These are phyloP conservation scores for Lepidotrigona ventralis DNA, from an alignment of 1,140 invertebrate species.

Conservation along the genomic window DNA sequence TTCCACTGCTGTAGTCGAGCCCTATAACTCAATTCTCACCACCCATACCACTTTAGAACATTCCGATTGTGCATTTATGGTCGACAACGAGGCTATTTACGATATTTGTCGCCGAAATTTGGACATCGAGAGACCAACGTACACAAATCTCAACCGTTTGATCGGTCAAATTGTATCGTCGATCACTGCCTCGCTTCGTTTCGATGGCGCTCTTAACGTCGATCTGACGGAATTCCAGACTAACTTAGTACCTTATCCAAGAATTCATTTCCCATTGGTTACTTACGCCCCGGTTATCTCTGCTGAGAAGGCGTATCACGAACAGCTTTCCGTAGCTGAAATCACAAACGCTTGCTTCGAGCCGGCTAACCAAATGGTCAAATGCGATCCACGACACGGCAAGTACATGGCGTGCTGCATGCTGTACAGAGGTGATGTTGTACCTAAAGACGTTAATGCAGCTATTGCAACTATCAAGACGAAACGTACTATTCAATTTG, in stretches of 20 bases:
- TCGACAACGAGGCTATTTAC: conserved; percentile 88
- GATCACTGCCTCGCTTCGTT: conserved; percentile 73
- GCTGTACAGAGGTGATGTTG: conserved; percentile 84
- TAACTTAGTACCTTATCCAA: conserved; percentile 71
- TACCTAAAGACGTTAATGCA: conserved; percentile 85
- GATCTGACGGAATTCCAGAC: conserved; percentile 57
- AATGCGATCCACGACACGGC: conserved; percentile 79
- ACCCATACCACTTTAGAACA: conserved; percentile 86
- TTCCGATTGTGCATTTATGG: conserved; percentile 85
- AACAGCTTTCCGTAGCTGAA: conserved; percentile 54
- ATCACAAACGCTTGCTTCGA: conserved; percentile 85
- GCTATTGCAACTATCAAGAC: conserved; percentile 56
- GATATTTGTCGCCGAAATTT: conserved; percentile 91
- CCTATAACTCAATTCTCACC: conserved; percentile 55
- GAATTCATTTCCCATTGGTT: conserved; percentile 61
- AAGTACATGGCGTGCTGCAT: conserved; percentile 84
- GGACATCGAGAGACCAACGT: conserved; percentile 83
- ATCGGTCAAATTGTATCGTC: conserved; percentile 78
- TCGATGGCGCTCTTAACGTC: conserved; percentile 55
- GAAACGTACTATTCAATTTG: conserved; percentile 80
- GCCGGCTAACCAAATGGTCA: conserved; percentile 84
- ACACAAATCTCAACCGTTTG: conserved; percentile 50
- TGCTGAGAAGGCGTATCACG: conserved; percentile 62
- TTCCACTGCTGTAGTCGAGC: conserved; percentile 56
- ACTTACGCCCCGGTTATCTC: conserved; percentile 62